A percentile compares a stretch with the other conserved stretches of the same genome.
phyloP scores from a whole-genome alignment of 2,113 vertebrate genomes.

The Lichenostomus cassidix region DNA sequence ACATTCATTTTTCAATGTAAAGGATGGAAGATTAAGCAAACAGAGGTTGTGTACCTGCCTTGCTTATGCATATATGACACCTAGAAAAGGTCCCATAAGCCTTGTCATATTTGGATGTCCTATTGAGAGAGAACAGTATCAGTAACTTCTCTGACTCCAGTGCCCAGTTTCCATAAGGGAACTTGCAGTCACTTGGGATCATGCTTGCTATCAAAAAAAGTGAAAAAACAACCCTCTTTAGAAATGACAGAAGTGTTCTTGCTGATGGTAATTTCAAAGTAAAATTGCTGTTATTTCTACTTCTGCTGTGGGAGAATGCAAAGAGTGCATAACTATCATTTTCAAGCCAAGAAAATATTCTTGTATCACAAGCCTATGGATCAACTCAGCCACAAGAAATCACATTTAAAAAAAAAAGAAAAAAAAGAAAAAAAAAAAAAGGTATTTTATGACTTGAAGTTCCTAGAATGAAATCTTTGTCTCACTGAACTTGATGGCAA shows the following conservation, averaged over 20 bases:
- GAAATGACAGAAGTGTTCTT: not conserved
- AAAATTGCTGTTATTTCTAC: not conserved
- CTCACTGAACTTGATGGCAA: not conserved
- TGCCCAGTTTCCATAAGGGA: not conserved
- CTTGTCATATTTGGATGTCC: not conserved
- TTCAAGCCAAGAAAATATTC: not conserved
- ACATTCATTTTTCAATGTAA: not conserved
- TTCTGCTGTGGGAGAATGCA: not conserved
- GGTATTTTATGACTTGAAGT: not conserved
- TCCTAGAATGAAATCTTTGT: not conserved
- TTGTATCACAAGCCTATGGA: not conserved
- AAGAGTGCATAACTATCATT: not conserved
- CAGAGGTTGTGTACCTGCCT: not conserved
- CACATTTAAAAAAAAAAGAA: not conserved
- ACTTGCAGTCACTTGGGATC: not conserved
- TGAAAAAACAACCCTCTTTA: not conserved
- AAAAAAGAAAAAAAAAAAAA: not conserved
- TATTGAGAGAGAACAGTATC: not conserved
- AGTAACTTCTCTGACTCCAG: not conserved
- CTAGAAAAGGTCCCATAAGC: not conserved
- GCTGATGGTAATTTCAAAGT: not conserved
- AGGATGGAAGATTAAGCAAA: not conserved
- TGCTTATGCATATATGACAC: not conserved
- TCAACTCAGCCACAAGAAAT: not conserved
- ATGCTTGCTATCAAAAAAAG: not conserved